Percentiles rank a stretch among this genome's conserved stretches.
Evolutionary conservation across 2,888 invertebrate genomes (phyloP).

Genomic region (Phanerotoma sp.): DNA sequence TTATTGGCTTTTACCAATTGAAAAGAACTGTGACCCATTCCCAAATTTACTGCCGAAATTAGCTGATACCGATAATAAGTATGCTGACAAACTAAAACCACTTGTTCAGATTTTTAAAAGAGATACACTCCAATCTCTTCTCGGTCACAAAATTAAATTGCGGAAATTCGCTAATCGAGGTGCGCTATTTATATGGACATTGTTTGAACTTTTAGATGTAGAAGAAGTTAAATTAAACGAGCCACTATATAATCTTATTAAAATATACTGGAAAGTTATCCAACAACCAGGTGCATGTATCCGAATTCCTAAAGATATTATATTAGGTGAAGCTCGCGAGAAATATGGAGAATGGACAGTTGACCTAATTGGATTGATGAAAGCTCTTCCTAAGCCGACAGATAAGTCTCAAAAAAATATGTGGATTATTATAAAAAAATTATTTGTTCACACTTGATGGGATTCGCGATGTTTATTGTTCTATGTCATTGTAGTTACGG

Average conservation of each 20-base stretch:
- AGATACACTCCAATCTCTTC: conserved; percentile 11
- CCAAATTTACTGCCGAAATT: conserved; percentile 29
- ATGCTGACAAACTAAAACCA: conserved; percentile 16
- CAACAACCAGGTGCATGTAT: conserved; percentile 16
- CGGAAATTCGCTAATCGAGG: conserved; percentile 30
- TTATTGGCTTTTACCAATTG: conserved; percentile 27
- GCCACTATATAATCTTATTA: conserved; percentile 14
- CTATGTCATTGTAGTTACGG: no score
- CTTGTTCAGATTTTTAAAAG: conserved; percentile 19
- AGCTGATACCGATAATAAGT: neutral
- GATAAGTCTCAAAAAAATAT: neutral
- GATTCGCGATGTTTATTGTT: no score
- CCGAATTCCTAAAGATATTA: conserved; percentile 17
- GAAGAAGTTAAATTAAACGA: conserved; percentile 10
- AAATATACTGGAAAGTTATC: conserved; percentile 25
- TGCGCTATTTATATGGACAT: conserved; percentile 27
- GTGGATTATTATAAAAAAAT: conserved; percentile 11
- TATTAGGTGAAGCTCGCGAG: conserved; percentile 15
- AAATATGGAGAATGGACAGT: conserved; percentile 28
- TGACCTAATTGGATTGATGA: conserved; percentile 25
- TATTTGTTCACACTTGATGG: no score
- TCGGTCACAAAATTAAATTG: conserved; percentile 29
- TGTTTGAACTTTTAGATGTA: conserved; percentile 21
- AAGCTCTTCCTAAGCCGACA: conserved; percentile 19
- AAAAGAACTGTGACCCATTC: conserved; percentile 28